These are phyloP conservation scores for Cheirogaleus major DNA, from an alignment of 2,797 vertebrate genomes.

Conservation along the genomic window DNA sequence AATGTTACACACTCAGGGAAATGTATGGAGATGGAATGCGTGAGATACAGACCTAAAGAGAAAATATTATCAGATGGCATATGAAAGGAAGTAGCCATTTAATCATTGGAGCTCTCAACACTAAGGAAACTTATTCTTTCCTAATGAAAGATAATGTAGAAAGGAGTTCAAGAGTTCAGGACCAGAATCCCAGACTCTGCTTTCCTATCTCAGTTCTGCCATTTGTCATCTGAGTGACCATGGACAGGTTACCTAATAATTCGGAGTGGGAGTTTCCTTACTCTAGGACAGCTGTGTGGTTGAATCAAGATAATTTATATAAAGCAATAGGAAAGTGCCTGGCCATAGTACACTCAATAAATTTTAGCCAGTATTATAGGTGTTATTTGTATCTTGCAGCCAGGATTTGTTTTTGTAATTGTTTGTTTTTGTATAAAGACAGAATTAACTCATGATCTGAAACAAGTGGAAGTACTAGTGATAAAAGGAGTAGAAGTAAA, in stretches of 20 bases:
- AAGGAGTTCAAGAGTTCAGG: not conserved
- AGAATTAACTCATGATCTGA: not conserved
- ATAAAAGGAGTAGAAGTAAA: not conserved
- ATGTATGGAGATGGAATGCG: not conserved
- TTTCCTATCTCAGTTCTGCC: not conserved
- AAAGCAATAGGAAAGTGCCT: not conserved
- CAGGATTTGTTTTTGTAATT: not conserved
- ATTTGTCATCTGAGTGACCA: not conserved
- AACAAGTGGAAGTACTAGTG: not conserved
- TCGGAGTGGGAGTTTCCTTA: not conserved
- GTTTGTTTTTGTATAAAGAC: not conserved
- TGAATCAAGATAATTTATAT: not conserved
- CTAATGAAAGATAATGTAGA: not conserved
- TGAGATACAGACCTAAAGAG: not conserved
- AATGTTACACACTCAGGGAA: not conserved
- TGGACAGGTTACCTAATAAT: not conserved
- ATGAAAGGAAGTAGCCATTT: not conserved
- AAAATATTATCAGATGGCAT: not conserved
- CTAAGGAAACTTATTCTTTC: not conserved
- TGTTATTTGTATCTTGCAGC: not conserved
- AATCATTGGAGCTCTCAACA: not conserved
- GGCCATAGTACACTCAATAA: not conserved
- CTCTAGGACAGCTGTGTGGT: not conserved
- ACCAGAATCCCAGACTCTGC: not conserved
- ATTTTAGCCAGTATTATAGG: not conserved